These are phyloP conservation scores for Dryococelus australis DNA, from an alignment of 2,888 invertebrate genomes.

Conservation along the genomic window DNA sequence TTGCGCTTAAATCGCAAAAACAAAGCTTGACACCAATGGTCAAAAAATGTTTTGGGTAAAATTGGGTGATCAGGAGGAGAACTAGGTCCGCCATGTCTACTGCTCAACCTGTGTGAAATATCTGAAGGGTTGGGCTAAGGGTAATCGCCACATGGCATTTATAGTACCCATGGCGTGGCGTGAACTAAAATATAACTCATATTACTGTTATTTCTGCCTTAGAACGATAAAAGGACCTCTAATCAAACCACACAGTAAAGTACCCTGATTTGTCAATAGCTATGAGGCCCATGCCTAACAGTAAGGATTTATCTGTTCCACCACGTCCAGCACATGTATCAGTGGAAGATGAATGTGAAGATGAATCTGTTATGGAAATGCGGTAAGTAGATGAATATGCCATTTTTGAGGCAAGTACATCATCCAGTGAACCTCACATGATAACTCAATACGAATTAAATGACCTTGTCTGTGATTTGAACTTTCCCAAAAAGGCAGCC, in stretches of 20 bases:
- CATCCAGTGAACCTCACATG: slow-evolving; percentile 26
- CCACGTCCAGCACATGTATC: slow-evolving; percentile 22
- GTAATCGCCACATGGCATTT: slow-evolving; percentile 2
- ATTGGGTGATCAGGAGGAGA: too few species aligned
- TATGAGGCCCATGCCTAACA: slow-evolving; percentile 24
- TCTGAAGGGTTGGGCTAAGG: too few species aligned
- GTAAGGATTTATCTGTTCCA: slow-evolving; percentile 23
- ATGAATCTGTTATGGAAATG: slow-evolving; percentile 23
- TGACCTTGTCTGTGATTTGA: slow-evolving; percentile 28
- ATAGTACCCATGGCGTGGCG: slow-evolving; percentile 32
- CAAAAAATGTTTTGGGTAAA: too few species aligned
- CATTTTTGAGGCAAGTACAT: slow-evolving; percentile 32
- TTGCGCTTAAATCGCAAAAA: too few species aligned
- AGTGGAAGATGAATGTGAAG: slow-evolving; percentile 7
- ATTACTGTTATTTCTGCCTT: slow-evolving; percentile 34
- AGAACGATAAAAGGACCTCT: slow-evolving; percentile 25
- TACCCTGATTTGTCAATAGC: slow-evolving; percentile 33
- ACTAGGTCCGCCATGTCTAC: too few species aligned
- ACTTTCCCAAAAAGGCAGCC: slow-evolving; percentile 7
- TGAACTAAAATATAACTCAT: slow-evolving; percentile 29
- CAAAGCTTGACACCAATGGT: too few species aligned
- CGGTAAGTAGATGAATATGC: neutral
- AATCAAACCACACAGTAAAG: slow-evolving; percentile 29
- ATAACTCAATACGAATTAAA: slow-evolving; percentile 5
- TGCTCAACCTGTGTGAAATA: too few species aligned